Conservation (phyloP, 2,797 vertebrate species). For the Bovichtus variegatus region DNA sequence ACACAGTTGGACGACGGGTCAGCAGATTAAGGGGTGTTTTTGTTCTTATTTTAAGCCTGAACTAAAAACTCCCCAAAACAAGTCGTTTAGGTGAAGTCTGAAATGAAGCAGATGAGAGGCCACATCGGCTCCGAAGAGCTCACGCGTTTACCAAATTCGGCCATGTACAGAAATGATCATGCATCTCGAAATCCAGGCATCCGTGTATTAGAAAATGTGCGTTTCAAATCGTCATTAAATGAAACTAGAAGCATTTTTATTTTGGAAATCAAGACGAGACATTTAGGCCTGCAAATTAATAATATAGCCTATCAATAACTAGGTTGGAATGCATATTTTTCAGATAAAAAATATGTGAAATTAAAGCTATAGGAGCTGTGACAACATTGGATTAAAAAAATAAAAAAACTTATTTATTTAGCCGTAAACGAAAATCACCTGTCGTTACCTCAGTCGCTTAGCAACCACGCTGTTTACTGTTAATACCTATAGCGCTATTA, state of each 20-base stretch:
- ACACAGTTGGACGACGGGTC: too few species aligned
- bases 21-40: neutral
- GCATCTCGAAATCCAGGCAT: conserved; percentile 1
- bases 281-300: neutral
- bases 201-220: neutral
- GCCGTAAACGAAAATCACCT: conserved; percentile 39
- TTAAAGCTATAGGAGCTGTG: neutral
- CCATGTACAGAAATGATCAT: neutral
- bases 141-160: neutral
- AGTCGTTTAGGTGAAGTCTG: neutral
- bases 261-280: neutral
- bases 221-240: neutral
- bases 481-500: conserved; percentile 24
- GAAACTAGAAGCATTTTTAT: neutral
- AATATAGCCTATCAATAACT: too few species aligned
- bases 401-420: conserved; percentile 21
- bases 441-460: conserved; percentile 41
- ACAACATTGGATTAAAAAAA: conserved; percentile 1
- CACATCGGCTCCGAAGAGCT: neutral
- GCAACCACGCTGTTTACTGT: conserved; percentile 55
- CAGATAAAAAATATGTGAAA: conserved; percentile 4
- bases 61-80: neutral
- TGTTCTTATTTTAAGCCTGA: neutral
- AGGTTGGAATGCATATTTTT: neutral
- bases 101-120: neutral